Base-by-base conservation (phyloP, 2,113 vertebrate genomes). In the Chloropsis cyanopogon region DNA sequence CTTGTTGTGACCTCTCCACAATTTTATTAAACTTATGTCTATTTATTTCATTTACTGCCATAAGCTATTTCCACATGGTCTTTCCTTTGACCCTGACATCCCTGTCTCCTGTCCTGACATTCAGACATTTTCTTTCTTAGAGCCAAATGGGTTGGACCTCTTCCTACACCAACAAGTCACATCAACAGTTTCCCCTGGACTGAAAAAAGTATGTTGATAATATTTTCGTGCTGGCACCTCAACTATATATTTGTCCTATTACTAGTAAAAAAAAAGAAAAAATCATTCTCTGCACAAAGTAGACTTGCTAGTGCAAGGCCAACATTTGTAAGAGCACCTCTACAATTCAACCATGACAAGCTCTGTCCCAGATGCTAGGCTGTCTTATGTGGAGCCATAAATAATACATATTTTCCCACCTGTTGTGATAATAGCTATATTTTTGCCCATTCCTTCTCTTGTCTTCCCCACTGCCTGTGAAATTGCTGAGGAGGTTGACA, bases 401-500 rank as follows among this genome's bases (percentile, higher is more conserved):
- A 41, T 41, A 28, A 90, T 8, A 50, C 4, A 12, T 52, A 41
- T 59, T 52, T 79, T 18, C 19, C 44, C 41, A 68, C 16, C 15
- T 78, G 82, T 71, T 85, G 33, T 60, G 57, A 28, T 37, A 95
- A 56, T 8, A 47, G n/a, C 21, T 87, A 3, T 33, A 82, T 72
- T 82, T 78, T 37, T 41, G 49, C 20, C 80, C 41, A 39, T 68
- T 85, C 53, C 21, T 46, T 80, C 47, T 78, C 57, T 44, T 19
- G 13, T 64, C 56, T 82, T 56, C 49, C 72, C 61, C 11, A n/a
- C 0, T 76, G 78, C 66, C 47, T 85, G 73, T 76, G 52, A 93
- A 82, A 72, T 11, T 65, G 54, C 75, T 86, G 82, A 76, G 68
- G 26, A 93, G 35, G 79, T 28, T 76, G 57, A 82, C 15, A 95